Percentiles rank a stretch among this genome's conserved stretches.
phyloP scores from a whole-genome alignment of 2,797 vertebrate genomes.

The Diceros bicornis region DNA sequence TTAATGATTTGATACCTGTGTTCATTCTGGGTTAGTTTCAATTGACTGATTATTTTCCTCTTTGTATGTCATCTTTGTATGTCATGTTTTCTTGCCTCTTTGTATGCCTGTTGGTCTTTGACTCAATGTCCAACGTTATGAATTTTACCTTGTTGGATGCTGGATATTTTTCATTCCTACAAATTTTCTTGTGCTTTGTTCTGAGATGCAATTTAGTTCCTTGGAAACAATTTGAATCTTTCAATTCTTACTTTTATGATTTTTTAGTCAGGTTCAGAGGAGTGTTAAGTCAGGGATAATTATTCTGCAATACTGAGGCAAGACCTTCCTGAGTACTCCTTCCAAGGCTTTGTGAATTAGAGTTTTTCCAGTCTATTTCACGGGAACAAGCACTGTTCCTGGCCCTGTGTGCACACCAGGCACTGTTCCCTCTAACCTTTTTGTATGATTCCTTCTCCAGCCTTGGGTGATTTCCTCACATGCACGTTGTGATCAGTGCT shows the following conservation, averaged over 20 bases:
- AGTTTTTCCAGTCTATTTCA: neutral
- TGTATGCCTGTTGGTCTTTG: neutral
- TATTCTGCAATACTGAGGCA: neutral
- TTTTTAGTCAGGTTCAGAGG: neutral
- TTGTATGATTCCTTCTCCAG: neutral
- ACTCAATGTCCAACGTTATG: neutral
- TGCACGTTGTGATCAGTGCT: neutral
- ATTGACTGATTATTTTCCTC: neutral
- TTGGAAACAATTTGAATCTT: neutral
- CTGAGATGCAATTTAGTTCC: neutral
- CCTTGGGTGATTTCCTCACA: neutral
- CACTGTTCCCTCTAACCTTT: neutral
- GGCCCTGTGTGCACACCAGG: accelerated
- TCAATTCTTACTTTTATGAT: neutral
- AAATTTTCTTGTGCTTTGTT: neutral
- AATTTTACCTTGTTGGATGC: neutral
- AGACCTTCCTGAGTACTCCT: neutral
- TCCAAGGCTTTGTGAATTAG: neutral
- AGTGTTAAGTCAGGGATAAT: neutral
- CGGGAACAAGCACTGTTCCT: neutral
- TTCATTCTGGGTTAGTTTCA: neutral
- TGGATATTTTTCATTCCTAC: constrained; percentile 3
- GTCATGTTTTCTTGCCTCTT: neutral
- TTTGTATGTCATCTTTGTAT: neutral
- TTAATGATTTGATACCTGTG: neutral